A percentile compares a stretch with the other conserved stretches of the same genome.
These are phyloP conservation scores for Wiebesia pumilae DNA, from an alignment of 1,140 invertebrate species.

Conservation along the genomic window DNA sequence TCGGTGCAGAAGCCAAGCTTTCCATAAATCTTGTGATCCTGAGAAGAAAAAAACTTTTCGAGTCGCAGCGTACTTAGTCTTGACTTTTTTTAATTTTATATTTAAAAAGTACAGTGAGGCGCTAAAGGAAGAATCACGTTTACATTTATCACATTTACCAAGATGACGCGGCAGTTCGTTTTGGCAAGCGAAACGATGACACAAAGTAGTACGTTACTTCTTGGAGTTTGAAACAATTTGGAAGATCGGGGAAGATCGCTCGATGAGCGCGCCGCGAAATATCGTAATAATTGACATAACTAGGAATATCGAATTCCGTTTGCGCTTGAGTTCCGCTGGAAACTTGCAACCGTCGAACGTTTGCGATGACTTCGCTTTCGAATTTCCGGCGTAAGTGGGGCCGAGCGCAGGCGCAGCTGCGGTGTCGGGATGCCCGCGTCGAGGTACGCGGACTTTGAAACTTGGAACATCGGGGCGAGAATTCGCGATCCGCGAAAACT, in stretches of 20 bases:
- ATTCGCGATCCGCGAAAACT: conserved; percentile 36
- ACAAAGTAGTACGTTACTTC: not conserved
- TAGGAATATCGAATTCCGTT: conserved; percentile 1
- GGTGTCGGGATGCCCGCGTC: not conserved
- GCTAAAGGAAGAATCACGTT: too few species aligned
- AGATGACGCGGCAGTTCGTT: too few species aligned
- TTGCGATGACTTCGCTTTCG: conserved; percentile 50
- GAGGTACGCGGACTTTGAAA: conserved; percentile 31
- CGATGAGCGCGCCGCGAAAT: not conserved
- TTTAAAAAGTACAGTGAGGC: not conserved
- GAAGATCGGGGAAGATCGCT: not conserved
- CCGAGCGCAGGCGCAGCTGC: too few species aligned
- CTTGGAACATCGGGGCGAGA: conserved; percentile 18
- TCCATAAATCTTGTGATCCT: not conserved
- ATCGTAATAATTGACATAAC: conserved; percentile 31
- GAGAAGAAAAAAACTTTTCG: not conserved
- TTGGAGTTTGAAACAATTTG: not conserved
- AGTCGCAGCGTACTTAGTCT: too few species aligned
- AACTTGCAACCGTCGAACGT: conserved; percentile 37
- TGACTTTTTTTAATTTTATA: not conserved
- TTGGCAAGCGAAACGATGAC: not conserved
- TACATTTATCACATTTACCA: not conserved
- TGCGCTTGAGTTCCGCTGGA: not conserved
- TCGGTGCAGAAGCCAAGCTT: not conserved
- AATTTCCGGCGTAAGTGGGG: conserved; percentile 15